Evolutionary conservation across 1,140 invertebrate genomes (phyloP).

Genomic region (Ceratina australensis): DNA sequence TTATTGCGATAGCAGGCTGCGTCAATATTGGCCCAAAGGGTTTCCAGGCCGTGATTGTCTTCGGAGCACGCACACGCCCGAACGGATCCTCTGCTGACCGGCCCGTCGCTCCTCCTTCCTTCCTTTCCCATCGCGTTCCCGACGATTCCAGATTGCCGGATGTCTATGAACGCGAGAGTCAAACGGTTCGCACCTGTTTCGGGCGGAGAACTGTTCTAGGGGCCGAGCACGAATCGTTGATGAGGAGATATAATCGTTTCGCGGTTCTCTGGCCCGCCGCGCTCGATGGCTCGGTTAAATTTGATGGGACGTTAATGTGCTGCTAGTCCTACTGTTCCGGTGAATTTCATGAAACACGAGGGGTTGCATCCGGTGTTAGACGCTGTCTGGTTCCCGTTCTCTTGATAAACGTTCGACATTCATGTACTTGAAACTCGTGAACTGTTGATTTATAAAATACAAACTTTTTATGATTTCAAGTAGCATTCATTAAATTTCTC

Average conservation of each 20-base stretch:
- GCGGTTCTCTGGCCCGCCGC: not conserved
- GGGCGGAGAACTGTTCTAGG: not conserved
- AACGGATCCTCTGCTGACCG: not conserved
- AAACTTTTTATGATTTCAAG: too few species aligned
- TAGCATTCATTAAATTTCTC: too few species aligned
- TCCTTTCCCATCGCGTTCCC: too few species aligned
- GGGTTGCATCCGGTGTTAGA: too few species aligned
- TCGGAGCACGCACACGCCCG: constrained; percentile 39
- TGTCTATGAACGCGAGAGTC: not conserved
- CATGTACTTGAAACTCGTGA: too few species aligned
- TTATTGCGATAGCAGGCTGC: constrained; percentile 68
- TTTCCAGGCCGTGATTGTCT: constrained; percentile 65
- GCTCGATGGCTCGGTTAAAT: not conserved
- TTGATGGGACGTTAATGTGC: constrained; percentile 19
- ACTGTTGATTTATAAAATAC: too few species aligned
- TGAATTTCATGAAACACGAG: too few species aligned
- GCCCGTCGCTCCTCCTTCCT: not conserved
- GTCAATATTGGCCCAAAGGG: constrained; percentile 69
- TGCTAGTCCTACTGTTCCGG: not conserved
- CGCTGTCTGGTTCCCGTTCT: too few species aligned
- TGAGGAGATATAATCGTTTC: constrained; percentile 34
- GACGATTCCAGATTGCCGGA: not conserved
- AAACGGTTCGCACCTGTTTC: constrained; percentile 35
- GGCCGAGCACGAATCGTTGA: constrained; percentile 21
- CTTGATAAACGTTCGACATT: too few species aligned